phyloP scores from a whole-genome alignment of 2,113 vertebrate genomes.

The Coturnix japonica region DNA sequence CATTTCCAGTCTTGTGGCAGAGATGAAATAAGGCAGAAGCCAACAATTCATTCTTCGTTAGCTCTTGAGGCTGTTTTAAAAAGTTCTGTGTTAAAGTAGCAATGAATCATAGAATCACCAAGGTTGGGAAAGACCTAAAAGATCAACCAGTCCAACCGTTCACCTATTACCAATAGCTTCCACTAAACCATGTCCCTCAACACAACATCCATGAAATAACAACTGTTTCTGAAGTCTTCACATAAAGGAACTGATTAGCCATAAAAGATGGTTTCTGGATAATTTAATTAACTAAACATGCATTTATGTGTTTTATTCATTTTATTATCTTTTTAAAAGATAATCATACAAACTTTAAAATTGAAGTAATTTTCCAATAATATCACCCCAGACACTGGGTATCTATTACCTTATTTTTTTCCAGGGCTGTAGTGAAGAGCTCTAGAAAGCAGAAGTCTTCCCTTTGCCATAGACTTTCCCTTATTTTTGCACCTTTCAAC shows the following conservation, averaged over 20 bases:
- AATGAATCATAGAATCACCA: too few species aligned
- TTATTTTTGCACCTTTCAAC: not conserved
- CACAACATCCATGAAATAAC: too few species aligned
- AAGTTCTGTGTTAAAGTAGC: not conserved
- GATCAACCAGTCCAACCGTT: too few species aligned
- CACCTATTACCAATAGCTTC: too few species aligned
- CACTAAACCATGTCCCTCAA: too few species aligned
- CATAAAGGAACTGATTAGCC: not conserved
- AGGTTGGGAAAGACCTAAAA: too few species aligned
- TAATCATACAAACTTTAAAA: not conserved
- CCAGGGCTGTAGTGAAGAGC: not conserved
- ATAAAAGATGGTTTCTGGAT: not conserved
- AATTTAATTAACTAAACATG: not conserved
- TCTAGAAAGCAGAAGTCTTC: not conserved
- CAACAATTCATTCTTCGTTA: not conserved
- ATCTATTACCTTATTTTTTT: not conserved
- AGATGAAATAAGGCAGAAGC: not conserved
- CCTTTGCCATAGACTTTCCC: not conserved
- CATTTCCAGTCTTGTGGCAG: not conserved
- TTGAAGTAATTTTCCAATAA: not conserved
- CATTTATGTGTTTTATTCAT: not conserved
- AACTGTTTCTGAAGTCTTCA: not conserved
- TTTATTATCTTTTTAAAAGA: not conserved
- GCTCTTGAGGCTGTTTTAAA: not conserved
- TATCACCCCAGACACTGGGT: not conserved